Evolutionary conservation across 2,888 invertebrate genomes (phyloP).

Genomic region (Andrena flavipes): DNA sequence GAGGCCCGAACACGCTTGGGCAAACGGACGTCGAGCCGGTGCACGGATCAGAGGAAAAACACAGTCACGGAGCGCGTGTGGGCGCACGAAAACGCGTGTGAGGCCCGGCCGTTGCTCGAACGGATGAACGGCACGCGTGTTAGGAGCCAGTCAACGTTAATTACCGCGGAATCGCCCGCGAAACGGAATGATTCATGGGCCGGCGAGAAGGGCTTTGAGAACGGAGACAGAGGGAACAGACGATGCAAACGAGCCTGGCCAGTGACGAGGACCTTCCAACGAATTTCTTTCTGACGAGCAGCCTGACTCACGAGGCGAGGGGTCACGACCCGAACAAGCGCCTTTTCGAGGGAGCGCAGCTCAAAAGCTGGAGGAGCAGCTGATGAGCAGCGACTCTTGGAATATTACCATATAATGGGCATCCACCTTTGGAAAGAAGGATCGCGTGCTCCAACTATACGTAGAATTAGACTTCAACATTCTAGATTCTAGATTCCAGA

Average conservation of each 20-base stretch:
- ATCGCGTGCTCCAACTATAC: too few relatives aligned
- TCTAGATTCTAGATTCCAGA: too few relatives aligned
- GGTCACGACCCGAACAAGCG: not conserved
- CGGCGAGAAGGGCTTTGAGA: constrained; percentile 52
- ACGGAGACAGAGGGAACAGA: constrained; percentile 19
- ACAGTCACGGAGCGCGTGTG: constrained; percentile 9
- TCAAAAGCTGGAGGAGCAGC: too few relatives aligned
- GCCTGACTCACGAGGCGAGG: not conserved
- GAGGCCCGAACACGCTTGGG: constrained; percentile 25
- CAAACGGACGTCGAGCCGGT: too few relatives aligned
- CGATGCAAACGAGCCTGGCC: constrained; percentile 45
- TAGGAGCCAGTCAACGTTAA: constrained; percentile 68
- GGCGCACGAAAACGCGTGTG: not conserved
- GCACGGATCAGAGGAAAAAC: constrained; percentile 27
- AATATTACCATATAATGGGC: too few relatives aligned
- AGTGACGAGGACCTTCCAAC: constrained; percentile 19
- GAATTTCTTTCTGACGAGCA: constrained; percentile 53
- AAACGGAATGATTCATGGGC: constrained; percentile 70
- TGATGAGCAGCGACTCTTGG: too few relatives aligned
- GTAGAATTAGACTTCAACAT: too few relatives aligned
- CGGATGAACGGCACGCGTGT: constrained; percentile 64
- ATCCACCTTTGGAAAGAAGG: too few relatives aligned
- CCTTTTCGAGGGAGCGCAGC: not conserved
- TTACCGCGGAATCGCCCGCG: constrained; percentile 67
- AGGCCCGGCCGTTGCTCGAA: constrained; percentile 42